Evolutionary conservation across 2,113 vertebrate genomes (phyloP).

Genomic region (Phylloscopus trochiloides): DNA sequence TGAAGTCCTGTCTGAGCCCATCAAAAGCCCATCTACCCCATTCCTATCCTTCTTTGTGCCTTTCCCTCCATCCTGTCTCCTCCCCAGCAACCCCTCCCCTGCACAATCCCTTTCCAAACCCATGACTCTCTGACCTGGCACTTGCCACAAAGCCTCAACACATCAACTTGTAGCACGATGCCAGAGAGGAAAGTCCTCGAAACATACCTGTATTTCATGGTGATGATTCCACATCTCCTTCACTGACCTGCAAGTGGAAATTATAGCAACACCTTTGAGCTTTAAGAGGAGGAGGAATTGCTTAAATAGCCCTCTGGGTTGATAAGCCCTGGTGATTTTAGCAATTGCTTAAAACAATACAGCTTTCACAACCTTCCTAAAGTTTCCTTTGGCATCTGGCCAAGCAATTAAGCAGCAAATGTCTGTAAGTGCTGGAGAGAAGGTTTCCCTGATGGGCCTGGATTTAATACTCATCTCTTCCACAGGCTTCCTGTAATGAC

Average conservation of each 20-base stretch:
- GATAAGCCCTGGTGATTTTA: not conserved
- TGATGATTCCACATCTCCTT: constrained; percentile 64
- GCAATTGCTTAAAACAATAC: not conserved
- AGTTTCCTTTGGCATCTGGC: not conserved
- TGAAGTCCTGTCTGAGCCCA: not conserved
- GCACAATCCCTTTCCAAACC: not conserved
- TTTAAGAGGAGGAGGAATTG: not conserved
- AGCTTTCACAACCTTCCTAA: not conserved
- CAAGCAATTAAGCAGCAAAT: not conserved
- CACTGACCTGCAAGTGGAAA: constrained; percentile 55
- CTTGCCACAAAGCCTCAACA: not conserved
- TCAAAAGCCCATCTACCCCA: not conserved
- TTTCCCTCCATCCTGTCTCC: not conserved
- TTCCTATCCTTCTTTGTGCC: not conserved
- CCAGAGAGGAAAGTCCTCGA: not conserved
- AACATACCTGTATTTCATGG: constrained; percentile 42
- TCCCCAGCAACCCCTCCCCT: not conserved
- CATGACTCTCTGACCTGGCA: accelerated
- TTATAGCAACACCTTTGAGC: not conserved
- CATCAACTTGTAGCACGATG: not conserved
- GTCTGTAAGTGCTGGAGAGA: not conserved
- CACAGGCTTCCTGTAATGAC: not conserved
- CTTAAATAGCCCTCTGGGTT: not conserved
- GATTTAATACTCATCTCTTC: not conserved
- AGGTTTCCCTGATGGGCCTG: not conserved